phyloP scores from a whole-genome alignment of 2,797 vertebrate species.

The Coendou prehensilis region DNA sequence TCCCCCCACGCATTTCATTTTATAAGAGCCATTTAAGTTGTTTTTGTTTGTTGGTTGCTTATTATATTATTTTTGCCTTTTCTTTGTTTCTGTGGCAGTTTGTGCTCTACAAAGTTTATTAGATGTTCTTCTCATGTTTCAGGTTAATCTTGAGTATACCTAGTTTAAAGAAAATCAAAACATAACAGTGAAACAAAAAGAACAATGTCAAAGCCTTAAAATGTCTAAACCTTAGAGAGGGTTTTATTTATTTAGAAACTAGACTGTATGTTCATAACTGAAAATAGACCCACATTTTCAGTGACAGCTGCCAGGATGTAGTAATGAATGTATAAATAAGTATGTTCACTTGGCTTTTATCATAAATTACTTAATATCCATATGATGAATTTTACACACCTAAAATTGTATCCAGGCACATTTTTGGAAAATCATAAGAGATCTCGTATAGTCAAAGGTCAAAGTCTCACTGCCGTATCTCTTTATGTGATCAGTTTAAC shows the following conservation, averaged over 20 bases:
- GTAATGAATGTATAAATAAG: not conserved
- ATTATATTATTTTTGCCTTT: conserved; percentile 85
- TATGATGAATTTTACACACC: not conserved
- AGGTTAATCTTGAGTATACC: conserved; percentile 42
- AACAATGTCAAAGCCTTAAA: not conserved
- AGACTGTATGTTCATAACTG: not conserved
- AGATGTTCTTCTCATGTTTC: conserved; percentile 61
- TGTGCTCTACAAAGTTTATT: conserved; percentile 70
- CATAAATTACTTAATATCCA: not conserved
- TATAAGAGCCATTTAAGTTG: conserved; percentile 85
- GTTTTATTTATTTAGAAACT: not conserved
- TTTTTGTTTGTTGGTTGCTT: conserved; percentile 78
- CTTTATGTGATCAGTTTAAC: not conserved
- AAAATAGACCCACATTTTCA: not conserved
- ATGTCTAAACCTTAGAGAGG: not conserved
- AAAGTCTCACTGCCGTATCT: not conserved
- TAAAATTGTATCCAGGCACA: not conserved
- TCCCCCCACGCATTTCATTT: conserved; percentile 64
- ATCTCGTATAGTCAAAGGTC: not conserved
- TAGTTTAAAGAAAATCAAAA: conserved; percentile 9
- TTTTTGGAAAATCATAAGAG: not conserved
- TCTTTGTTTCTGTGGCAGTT: conserved; percentile 85
- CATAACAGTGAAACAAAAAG: not conserved
- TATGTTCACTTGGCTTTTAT: not conserved
- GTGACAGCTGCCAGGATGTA: not conserved